Base-by-base conservation (phyloP, 2,888 invertebrate genomes). In the Stratiomys singularior region DNA sequence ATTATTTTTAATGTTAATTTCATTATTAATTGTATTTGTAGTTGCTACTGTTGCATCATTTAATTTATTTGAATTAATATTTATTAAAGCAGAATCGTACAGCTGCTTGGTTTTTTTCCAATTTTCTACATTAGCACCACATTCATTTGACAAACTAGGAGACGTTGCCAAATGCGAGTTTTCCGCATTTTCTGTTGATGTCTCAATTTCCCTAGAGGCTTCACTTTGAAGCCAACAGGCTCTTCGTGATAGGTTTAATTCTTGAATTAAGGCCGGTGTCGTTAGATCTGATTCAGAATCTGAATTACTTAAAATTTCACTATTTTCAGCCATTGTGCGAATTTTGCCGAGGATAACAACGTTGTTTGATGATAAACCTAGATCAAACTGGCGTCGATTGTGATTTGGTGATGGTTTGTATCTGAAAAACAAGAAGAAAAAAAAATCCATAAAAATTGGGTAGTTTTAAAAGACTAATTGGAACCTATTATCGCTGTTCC, bases 171-270 rank as follows among this genome's bases (percentile, higher is more conserved):
- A 58, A 18, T 37, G 9, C 9, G 9, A 37, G 9, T 60, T 60
- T 37, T 60, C 37, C 9, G 18, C 5, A 60, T 58, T 58, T 58
- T n/a, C 58, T 30, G 30, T n/a, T 37, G 23, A 21, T 21, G 15
- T 28, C 44, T 74, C 69, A 25, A 63, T 60, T 74, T 30, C 23
- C 23, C 74, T 58, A 47, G 25, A 46, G 64, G 66, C 64, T 25
- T 79, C 77, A 5, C n/a, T 78, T 74, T 78, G 80, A 81, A 85
- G 87, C 91, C 92, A 91, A 88, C 92, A 92, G 80, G 92, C 92
- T 81, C 92, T 89, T 82, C 92, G 88, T 82, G 92, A 92, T 83
- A 92, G 87, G 86, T 92, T 92, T 83, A 92, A 92, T 84, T 92
- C 90, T 86, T 92, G 92, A 86, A 90, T 88, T 84, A 92, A 85